Evolutionary conservation across 2,888 invertebrate species (phyloP), one percentile per base, ranked within the genome.

Genomic region (Ormyrus rosae): DNA sequence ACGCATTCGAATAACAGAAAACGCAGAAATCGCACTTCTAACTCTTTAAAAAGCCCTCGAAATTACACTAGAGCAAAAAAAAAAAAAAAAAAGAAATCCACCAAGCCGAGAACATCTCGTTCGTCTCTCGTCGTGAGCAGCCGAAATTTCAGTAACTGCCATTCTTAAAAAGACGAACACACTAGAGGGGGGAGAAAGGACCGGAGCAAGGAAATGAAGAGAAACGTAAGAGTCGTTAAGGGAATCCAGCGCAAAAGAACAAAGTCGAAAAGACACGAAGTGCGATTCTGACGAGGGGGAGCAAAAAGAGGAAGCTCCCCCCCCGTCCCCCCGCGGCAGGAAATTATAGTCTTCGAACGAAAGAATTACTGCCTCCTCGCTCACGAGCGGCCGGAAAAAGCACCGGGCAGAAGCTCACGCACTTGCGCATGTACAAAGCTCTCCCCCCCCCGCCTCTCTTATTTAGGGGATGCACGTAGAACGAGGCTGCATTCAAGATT

Each of bases 191-290:
- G 48, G 56, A 60, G 56, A 48, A 56, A 19, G 19, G 19, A 19
- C 19, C 19, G 56, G 13, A 56, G 51, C 78, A 64, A 60, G 61
- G 56, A 71, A 75, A 81, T 67, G 81, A 75, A 81, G 70, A 69
- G 76, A 76, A 79, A 75, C 81, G 69, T 69, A 81, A 79, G 72
- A 81, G 79, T 81, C 79, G 76, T 81, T 79, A 72, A 76, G 79
- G 67, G 79, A 76, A 70, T 63, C 65, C 5, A 58, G 48, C 34
- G 68, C 68, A 81, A 10, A 55, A 74, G 67, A 70, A 13, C 67
- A 67, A 81, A 81, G 70, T 76, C 80, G 64, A 77, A 64, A 75
- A 74, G 73, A 78, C 74, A 68, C 76, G 46, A 50, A 67, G 78
- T 71, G 61, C 55, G 64, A 74, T 69, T 71, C 56, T 81, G 70